Percentiles rank a stretch among this genome's conserved stretches.
Evolutionary conservation across 2,888 invertebrate species (phyloP).

Genomic region (Metopia argyrocephala): DNA sequence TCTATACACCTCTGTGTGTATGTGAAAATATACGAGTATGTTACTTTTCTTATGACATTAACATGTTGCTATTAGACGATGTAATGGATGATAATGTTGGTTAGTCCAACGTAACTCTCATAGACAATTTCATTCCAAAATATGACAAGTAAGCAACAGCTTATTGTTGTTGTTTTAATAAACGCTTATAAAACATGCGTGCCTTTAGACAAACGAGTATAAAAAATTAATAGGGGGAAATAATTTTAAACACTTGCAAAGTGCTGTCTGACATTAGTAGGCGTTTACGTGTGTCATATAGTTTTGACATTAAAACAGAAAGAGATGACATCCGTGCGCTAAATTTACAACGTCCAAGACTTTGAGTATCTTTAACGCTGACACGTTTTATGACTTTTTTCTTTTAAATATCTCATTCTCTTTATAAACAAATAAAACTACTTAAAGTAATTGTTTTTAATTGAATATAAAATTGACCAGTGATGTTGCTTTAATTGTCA

Average conservation of each 20-base stretch:
- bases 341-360: neutral
- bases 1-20: constrained; percentile 8
- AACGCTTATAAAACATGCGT: neutral
- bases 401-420: neutral
- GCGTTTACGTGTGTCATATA: neutral
- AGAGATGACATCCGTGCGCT: neutral
- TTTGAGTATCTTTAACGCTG: neutral
- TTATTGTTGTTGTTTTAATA: constrained; percentile 25
- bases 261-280: neutral
- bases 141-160: constrained; percentile 49
- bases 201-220: neutral
- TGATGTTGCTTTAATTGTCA: too few species aligned
- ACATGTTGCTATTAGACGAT: constrained; percentile 50
- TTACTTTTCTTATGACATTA: constrained; percentile 42
- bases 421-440: neutral
- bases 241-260: neutral
- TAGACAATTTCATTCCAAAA: constrained; percentile 9
- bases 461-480: too few species aligned
- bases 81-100: constrained; percentile 23
- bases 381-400: neutral
- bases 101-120: constrained; percentile 17
- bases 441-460: too few species aligned
- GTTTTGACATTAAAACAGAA: neutral
- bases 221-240: too few species aligned
- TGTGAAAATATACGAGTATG: neutral